Evolutionary conservation across 2,888 invertebrate genomes (phyloP), one percentile per base, ranked within the genome.

Genomic region (Rotaria magnacalcarata): DNA sequence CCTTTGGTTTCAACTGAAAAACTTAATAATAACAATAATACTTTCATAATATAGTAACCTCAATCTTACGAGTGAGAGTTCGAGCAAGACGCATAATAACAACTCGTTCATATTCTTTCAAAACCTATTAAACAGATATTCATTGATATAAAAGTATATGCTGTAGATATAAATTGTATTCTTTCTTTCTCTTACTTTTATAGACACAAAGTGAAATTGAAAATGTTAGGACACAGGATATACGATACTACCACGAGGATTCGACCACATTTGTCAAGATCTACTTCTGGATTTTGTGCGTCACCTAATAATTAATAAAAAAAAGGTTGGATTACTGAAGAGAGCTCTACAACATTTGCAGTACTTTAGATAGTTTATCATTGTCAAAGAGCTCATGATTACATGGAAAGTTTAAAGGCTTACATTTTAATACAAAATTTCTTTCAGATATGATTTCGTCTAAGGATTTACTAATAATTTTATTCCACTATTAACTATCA

Each of bases 1-100:
- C 96, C 96, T 91, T 95, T 96, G 10, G 96, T 95, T 43, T 96
- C 67, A 19, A 34, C 67, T 67, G 24, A 19, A 11, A 67, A 34
- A 34, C 34, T 2, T 34, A 2, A 19, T 34, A 2, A 67, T 41
- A 27, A n/a, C n/a, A n/a, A 34, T 34, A 34, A 27, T 14, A 27
- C 2, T 67, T 16, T 34, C 34, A 16, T 67, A 10, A 27, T 27
- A 67, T 67, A 34, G 5, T 27, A 2, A 67, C 2, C 11, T 10
- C 0, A 34, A 5, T 67, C 14, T 6, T 67, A 67, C 67, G 34
- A 67, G 67, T 16, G 34, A 67, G 16, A 41, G 34, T 67, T 67
- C 67, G 67, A 67, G 34, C 67, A 19, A 67, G 67, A 67, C 67
- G 67, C 67, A 67, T 34, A 67, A 67, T 84, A 74, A 86, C 86